Percentiles rank a stretch among this genome's conserved stretches.
Evolutionary conservation across 2,797 vertebrate species (phyloP).

Genomic region (Hypotaenidia okinawae): DNA sequence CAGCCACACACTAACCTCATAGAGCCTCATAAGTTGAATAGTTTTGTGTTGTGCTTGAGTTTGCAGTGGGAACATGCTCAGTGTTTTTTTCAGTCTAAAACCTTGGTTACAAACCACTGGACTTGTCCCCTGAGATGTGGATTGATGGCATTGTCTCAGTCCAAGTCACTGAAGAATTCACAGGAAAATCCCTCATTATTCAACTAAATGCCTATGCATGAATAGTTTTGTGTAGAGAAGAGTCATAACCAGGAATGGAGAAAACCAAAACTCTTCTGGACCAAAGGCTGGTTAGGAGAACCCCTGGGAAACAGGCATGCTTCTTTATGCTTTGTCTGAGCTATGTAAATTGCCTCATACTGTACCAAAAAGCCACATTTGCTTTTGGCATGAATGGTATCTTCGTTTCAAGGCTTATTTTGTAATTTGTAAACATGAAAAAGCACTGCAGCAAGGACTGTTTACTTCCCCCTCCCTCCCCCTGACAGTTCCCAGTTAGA

Average conservation of each 20-base stretch:
- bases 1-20: background rate
- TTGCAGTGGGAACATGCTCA: background rate
- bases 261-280: background rate
- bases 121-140: background rate
- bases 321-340: background rate
- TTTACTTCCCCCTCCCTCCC: background rate
- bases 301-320: background rate
- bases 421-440: background rate
- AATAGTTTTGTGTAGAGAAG: background rate
- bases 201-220: background rate
- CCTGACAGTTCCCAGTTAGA: background rate
- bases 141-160: background rate
- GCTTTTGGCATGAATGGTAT: background rate
- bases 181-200: background rate
- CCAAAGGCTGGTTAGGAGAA: background rate
- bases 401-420: background rate
- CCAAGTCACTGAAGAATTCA: background rate
- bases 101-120: background rate
- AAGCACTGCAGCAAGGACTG: background rate
- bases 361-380: background rate
- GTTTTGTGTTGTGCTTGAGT: background rate
- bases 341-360: background rate
- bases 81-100: background rate
- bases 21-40: background rate
- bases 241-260: background rate